A percentile compares a stretch with the other conserved stretches of the same genome.
Evolutionary conservation across 2,797 vertebrate species (phyloP).

Genomic region (Hirundo rustica): DNA sequence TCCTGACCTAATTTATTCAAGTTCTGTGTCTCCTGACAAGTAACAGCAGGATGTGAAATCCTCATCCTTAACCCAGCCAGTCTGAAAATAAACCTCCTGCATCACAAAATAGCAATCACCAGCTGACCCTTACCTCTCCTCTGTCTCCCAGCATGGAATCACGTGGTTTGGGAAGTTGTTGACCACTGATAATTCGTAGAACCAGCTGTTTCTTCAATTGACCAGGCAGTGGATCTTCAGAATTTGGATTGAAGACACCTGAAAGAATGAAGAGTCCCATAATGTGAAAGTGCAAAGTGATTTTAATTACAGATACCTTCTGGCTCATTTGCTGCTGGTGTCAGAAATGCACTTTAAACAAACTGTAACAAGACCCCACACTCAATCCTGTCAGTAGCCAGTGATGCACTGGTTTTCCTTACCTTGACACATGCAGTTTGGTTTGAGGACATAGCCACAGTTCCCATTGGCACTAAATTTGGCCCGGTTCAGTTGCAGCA

Average conservation of each 20-base stretch:
- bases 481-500: constrained; percentile 94
- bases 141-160: constrained; percentile 97
- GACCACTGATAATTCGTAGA: constrained; percentile 94
- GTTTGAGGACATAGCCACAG: constrained; percentile 95
- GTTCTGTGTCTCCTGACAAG: not conserved
- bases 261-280: not conserved
- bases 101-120: not conserved
- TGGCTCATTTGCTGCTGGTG: not conserved
- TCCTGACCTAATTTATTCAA: not conserved
- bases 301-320: not conserved
- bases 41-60: not conserved
- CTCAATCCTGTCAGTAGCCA: not conserved
- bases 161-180: constrained; percentile 97
- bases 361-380: not conserved
- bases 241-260: constrained; percentile 91
- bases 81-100: not conserved
- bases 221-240: constrained; percentile 88
- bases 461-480: constrained; percentile 94
- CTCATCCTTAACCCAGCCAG: not conserved
- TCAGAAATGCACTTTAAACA: not conserved
- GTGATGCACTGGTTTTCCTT: not conserved
- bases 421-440: constrained; percentile 94
- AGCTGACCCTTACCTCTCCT: constrained; percentile 84
- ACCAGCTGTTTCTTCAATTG: constrained; percentile 93
- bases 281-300: not conserved